phyloP scores from a whole-genome alignment of 2,113 vertebrate species.

The Eonycteris spelaea region DNA sequence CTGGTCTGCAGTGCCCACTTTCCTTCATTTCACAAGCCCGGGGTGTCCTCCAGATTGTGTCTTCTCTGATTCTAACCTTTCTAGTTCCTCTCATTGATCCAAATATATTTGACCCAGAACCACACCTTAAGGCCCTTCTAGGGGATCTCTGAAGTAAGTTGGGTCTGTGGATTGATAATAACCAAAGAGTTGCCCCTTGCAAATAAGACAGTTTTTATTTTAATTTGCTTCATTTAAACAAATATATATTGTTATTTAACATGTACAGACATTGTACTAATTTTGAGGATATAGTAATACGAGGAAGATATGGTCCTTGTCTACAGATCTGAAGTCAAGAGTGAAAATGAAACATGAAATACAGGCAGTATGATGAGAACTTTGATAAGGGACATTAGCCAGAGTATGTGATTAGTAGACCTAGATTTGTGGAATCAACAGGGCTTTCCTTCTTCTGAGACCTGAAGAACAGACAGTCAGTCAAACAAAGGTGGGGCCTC shows the following conservation, averaged over 20 bases:
- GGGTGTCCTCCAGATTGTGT: neutral
- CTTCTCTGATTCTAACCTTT: neutral
- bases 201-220: constrained; percentile 23
- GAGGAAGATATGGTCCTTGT: neutral
- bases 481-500: neutral
- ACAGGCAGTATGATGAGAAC: neutral
- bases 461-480: neutral
- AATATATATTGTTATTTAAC: neutral
- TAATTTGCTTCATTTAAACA: neutral
- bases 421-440: neutral
- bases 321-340: neutral
- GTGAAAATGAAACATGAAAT: neutral
- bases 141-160: neutral
- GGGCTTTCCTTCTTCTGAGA: neutral
- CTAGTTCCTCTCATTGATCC: neutral
- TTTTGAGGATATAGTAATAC: neutral
- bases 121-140: neutral
- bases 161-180: neutral
- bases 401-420: neutral
- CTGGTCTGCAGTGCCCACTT: neutral
- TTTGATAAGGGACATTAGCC: neutral
- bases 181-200: neutral
- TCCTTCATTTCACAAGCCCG: neutral
- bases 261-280: neutral
- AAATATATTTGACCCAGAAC: neutral